These are phyloP conservation scores for Grantiella picta DNA, from an alignment of 2,113 vertebrate species.

Conservation along the genomic window DNA sequence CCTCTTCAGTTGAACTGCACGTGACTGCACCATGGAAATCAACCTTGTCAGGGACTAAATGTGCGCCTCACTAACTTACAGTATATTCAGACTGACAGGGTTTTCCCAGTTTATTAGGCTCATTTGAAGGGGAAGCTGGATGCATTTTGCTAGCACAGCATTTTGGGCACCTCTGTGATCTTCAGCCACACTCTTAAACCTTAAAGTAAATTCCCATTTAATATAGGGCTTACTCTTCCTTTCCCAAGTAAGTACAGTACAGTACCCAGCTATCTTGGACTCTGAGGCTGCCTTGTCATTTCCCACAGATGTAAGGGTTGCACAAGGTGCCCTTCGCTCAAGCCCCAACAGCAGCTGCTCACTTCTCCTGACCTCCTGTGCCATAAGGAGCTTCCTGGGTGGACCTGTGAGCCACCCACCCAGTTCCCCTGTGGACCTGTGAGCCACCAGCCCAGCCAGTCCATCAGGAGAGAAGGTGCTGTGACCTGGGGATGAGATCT, in stretches of 20 bases:
- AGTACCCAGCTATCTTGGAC: neutral
- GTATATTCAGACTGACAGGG: neutral
- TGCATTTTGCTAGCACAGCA: neutral
- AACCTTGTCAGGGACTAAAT: neutral
- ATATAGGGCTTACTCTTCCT: neutral
- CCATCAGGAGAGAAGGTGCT: neutral
- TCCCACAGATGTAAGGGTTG: neutral
- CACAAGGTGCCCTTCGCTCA: neutral
- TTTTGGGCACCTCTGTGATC: neutral
- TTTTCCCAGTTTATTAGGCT: slow-evolving; percentile 46
- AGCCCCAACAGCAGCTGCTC: neutral
- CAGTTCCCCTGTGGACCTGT: neutral
- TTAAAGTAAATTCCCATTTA: neutral
- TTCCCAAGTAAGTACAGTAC: neutral
- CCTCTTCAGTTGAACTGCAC: neutral
- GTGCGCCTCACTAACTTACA: neutral
- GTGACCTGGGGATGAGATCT: neutral
- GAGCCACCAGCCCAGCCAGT: neutral
- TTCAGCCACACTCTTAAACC: neutral
- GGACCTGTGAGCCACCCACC: neutral
- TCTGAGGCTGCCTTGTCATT: neutral
- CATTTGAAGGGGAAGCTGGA: neutral
- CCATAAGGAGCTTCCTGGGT: neutral
- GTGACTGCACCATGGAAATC: neutral
- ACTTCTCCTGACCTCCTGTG: neutral